These are phyloP conservation scores for Mastomys natalensis DNA, from an alignment of 2,113 vertebrate genomes.

Conservation along the genomic window DNA sequence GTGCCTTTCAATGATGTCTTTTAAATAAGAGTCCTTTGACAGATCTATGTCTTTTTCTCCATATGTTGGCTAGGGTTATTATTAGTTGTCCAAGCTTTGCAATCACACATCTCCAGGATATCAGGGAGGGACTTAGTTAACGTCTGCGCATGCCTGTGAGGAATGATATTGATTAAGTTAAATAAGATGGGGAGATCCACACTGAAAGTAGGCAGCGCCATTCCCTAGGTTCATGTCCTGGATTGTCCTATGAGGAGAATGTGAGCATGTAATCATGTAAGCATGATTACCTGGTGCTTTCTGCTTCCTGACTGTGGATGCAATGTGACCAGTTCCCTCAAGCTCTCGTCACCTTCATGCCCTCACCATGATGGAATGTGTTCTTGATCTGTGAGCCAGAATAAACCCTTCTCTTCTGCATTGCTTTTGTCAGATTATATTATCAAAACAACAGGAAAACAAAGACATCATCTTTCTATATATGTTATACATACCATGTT, in stretches of 20 bases:
- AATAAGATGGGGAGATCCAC: not conserved
- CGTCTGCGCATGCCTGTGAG: not conserved
- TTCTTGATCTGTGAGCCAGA: not conserved
- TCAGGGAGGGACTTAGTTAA: not conserved
- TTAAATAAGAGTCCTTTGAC: not conserved
- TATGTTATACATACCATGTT: not conserved
- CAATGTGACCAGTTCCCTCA: too few species aligned
- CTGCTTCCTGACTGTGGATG: not conserved
- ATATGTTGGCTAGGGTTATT: not conserved
- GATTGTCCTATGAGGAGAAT: not conserved
- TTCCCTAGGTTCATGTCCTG: not conserved
- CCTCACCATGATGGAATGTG: not conserved
- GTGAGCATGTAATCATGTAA: too few species aligned
- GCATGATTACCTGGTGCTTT: too few species aligned
- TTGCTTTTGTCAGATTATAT: not conserved
- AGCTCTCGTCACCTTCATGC: too few species aligned
- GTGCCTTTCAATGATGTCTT: constrained; percentile 4
- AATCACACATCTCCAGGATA: not conserved
- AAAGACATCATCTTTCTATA: not conserved
- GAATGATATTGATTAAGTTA: not conserved
- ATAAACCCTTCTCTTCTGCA: too few species aligned
- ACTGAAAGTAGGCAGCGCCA: not conserved
- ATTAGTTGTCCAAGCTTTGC: not conserved
- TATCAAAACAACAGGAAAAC: not conserved
- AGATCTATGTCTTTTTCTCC: not conserved